Percentiles rank a stretch among this genome's conserved stretches.
Evolutionary conservation across 2,888 invertebrate species (phyloP).

Genomic region (Smittia aterrima): DNA sequence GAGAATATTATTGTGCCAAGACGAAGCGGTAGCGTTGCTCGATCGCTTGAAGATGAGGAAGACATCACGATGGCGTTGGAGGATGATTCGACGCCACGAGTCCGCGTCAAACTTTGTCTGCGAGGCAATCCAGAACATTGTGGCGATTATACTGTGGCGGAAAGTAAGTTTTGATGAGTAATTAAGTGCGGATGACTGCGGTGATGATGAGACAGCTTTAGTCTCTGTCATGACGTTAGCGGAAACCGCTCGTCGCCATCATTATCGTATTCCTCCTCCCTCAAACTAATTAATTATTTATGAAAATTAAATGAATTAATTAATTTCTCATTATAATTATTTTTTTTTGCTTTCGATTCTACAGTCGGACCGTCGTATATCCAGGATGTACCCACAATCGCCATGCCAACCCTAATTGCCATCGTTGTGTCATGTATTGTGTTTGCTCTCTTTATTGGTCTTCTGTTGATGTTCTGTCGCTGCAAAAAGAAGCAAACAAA

Average conservation of each 20-base stretch:
- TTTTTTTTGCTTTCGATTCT: no score
- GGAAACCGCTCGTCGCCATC: neutral
- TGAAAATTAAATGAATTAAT: constrained; percentile 37
- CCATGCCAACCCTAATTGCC: constrained; percentile 75
- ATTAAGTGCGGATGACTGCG: constrained; percentile 17
- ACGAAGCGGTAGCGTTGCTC: constrained; percentile 52
- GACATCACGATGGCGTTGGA: constrained; percentile 59
- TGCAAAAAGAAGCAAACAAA: constrained; percentile 79
- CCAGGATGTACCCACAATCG: constrained; percentile 72
- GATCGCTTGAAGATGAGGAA: constrained; percentile 58
- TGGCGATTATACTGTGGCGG: constrained; percentile 79
- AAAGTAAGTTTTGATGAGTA: constrained; percentile 62
- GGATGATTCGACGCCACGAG: constrained; percentile 65
- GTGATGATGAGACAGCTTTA: neutral
- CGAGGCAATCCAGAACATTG: constrained; percentile 78
- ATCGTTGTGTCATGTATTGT: constrained; percentile 77
- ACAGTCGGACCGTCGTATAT: constrained; percentile 79
- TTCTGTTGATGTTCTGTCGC: constrained; percentile 79
- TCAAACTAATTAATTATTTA: constrained; percentile 38
- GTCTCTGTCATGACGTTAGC: neutral
- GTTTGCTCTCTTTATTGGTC: constrained; percentile 71
- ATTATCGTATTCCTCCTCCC: neutral
- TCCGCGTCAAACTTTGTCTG: constrained; percentile 79
- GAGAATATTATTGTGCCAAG: constrained; percentile 60
- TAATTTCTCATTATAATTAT: constrained; percentile 36